A percentile compares a stretch with the other conserved stretches of the same genome.
Conservation (phyloP, 2,113 vertebrate genomes). For the Tympanuchus pallidicinctus region DNA sequence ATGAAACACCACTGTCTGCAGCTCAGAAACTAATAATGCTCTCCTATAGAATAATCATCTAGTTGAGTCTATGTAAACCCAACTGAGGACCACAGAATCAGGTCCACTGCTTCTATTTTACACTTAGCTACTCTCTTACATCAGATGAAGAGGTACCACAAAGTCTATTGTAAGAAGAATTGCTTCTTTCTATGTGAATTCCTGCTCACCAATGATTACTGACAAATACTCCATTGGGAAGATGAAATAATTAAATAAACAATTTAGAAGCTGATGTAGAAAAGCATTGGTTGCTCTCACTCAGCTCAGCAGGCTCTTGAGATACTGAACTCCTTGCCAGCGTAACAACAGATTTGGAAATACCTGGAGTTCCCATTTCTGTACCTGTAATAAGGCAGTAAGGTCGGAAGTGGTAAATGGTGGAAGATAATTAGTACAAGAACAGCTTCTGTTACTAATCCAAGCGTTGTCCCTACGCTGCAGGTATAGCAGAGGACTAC, state of each 20-base stretch:
- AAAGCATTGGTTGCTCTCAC: neutral
- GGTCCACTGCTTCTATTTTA: neutral
- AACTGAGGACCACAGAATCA: neutral
- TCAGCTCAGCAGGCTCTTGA: conserved; percentile 1
- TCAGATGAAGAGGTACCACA: neutral
- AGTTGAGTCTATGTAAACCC: neutral
- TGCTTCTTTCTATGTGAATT: conserved; percentile 2
- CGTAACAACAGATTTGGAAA: neutral
- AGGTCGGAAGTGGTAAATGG: neutral
- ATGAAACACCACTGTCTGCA: neutral
- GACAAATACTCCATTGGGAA: neutral
- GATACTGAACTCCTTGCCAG: neutral
- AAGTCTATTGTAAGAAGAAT: neutral
- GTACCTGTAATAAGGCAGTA: neutral
- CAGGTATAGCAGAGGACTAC: neutral
- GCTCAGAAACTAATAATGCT: neutral
- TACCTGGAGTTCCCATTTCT: neutral
- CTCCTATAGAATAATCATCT: neutral
- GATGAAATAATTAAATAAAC: conserved; percentile 20
- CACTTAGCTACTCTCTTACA: neutral
- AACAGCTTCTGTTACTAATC: neutral
- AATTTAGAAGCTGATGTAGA: neutral
- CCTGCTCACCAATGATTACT: neutral
- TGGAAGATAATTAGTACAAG: neutral
- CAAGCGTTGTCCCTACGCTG: neutral